Base-by-base conservation (phyloP, 2,797 vertebrate genomes). In the Tauraco hartlaubi region DNA sequence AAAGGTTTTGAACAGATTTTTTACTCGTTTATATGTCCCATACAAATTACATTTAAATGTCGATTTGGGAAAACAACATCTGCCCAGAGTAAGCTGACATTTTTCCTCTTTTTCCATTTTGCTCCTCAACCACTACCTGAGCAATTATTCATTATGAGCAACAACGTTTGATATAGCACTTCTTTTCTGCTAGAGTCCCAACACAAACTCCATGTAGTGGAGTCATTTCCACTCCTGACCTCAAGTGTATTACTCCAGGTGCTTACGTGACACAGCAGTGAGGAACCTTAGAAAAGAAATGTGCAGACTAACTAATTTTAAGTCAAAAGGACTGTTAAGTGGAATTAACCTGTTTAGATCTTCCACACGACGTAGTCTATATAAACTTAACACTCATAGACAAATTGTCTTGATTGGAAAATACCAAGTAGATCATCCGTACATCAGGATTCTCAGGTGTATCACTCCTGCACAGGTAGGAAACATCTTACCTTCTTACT, bases 1-100 rank as follows among this genome's bases (percentile, higher is more conserved):
- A 78, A 87, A 88, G 26, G n/a, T 94, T 95, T 81, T 79, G 67
- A 82, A 85, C 44, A 93, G 62, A 67, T 68, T 90, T 94, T 94
- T 91, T 81, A 26, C 56, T 77, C 16, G 55, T 85, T 86, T 94
- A 52, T 66, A 20, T 31, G 21, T 75, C 58, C 73, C 66, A 62
- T 75, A 81, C 22, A 96, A 92, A 73, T 85, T 67, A 69, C 35
- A 35, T 90, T 88, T 90, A 91, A 88, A 52, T 69, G 19, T 76
- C 0, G 1, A 26, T 88, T 86, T 92, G 35, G 26, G 82, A 81
- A 90, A 94, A 81, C 49, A 93, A 71, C 51, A 94, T 90, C 79
- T 94, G 58, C 39, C 59, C 62, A 67, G 28, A 62, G n/a, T 44
- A 85, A 90, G 43, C 48, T 94, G 76, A 69, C 14, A 31, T 68